phyloP scores from a whole-genome alignment of 1,140 invertebrate genomes.

The Choristoneura fumiferana region DNA sequence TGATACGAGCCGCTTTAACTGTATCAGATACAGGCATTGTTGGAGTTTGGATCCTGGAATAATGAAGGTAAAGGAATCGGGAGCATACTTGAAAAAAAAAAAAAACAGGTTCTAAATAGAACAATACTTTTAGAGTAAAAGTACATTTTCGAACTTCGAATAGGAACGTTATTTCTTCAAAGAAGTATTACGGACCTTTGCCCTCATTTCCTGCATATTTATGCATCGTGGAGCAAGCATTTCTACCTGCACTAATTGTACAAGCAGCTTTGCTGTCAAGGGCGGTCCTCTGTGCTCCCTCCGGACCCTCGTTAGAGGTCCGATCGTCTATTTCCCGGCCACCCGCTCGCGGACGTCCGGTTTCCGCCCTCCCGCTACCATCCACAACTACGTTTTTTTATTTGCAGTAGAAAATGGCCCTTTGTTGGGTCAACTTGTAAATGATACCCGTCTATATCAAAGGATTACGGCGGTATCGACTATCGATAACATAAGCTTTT shows the following conservation, averaged over 20 bases:
- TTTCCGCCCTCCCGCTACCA: constrained; percentile 30
- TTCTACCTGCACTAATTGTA: constrained; percentile 17
- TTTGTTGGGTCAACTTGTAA: constrained; percentile 6
- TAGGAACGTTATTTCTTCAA: neutral
- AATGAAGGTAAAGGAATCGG: too few relatives aligned
- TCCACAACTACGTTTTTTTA: constrained; percentile 37
- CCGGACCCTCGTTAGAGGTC: constrained; percentile 35
- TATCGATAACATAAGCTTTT: neutral
- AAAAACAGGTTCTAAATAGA: too few relatives aligned
- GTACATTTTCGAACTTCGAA: too few relatives aligned
- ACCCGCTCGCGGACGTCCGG: constrained; percentile 36
- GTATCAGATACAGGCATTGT: neutral
- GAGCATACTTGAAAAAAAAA: too few relatives aligned
- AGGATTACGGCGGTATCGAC: neutral
- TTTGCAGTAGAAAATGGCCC: constrained; percentile 23
- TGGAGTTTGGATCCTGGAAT: neutral
- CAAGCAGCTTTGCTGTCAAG: neutral
- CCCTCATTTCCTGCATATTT: constrained; percentile 13
- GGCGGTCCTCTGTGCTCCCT: constrained; percentile 1
- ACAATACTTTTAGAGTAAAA: too few relatives aligned
- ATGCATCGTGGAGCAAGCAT: constrained; percentile 2
- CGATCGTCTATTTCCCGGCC: constrained; percentile 41
- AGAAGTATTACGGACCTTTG: neutral
- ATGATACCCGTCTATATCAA: neutral
- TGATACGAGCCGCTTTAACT: constrained; percentile 9